Conservation (phyloP, 2,113 vertebrate genomes). For the Panthera uncia region DNA sequence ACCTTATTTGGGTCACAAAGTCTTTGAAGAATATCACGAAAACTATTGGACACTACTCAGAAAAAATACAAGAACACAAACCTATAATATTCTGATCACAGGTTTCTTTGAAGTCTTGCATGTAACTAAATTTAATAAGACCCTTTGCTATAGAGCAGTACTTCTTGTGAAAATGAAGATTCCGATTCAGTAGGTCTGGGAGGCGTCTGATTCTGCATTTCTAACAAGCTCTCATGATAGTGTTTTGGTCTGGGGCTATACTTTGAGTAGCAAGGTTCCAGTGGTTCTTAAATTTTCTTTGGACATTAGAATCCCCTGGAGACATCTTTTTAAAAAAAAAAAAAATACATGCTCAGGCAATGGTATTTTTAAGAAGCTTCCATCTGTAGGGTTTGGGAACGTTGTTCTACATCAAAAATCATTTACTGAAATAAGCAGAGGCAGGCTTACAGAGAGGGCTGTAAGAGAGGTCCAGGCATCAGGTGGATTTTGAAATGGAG, state of each 20-base stretch:
- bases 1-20: slow-evolving; percentile 17
- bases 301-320: slow-evolving; percentile 6
- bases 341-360: background rate
- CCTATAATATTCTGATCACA: slow-evolving; percentile 23
- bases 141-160: background rate
- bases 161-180: background rate
- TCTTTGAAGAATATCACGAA: slow-evolving; percentile 33
- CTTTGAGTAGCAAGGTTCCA: background rate
- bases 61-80: background rate
- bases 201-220: background rate
- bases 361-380: slow-evolving; percentile 19
- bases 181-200: background rate
- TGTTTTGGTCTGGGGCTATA: background rate
- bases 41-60: background rate
- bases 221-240: background rate
- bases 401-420: background rate
- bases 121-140: slow-evolving; percentile 14
- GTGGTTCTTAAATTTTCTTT: slow-evolving; percentile 40
- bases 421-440: slow-evolving; percentile 31
- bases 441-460: background rate
- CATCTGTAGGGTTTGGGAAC: background rate
- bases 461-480: background rate
- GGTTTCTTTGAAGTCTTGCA: slow-evolving; percentile 49
- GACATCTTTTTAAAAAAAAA: background rate
- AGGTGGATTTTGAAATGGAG: background rate